Evolutionary conservation across 2,797 vertebrate species (phyloP).

Genomic region (Phrynocephalus vlangalii): DNA sequence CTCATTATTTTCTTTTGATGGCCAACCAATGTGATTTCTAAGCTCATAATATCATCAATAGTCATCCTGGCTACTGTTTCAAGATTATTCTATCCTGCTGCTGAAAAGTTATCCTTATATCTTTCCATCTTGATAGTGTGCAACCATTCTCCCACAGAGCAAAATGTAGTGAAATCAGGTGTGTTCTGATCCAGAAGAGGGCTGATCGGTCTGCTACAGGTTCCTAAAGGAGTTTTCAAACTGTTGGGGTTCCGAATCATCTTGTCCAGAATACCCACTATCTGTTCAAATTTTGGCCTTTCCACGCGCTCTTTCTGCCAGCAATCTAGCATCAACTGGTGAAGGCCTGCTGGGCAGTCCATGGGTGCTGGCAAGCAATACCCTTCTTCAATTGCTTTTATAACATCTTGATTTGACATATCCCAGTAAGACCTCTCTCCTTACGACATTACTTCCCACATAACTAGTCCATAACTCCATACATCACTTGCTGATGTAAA

Average conservation of each 20-base stretch:
- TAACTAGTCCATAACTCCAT: too few relatives aligned
- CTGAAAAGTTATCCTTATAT: conserved; percentile 98
- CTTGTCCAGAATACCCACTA: conserved; percentile 96
- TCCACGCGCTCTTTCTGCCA: conserved; percentile 98
- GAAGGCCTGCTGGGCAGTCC: conserved; percentile 97
- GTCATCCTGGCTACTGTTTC: conserved; percentile 98
- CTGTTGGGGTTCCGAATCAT: conserved; percentile 99
- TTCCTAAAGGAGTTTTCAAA: conserved; percentile 94
- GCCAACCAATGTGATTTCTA: conserved; percentile 97
- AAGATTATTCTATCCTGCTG: conserved; percentile 96
- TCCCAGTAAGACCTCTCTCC: too few relatives aligned
- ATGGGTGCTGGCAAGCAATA: conserved; percentile 97
- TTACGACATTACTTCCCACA: too few relatives aligned
- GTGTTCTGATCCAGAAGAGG: conserved; percentile 98
- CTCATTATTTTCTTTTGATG: conserved; percentile 99
- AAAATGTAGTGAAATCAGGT: conserved; percentile 95
- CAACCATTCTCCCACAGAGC: conserved; percentile 97
- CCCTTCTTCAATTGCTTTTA: conserved; percentile 98
- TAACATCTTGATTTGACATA: conserved; percentile 75
- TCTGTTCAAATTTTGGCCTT: conserved; percentile 98
- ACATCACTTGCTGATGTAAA: too few relatives aligned
- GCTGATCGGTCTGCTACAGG: conserved; percentile 96
- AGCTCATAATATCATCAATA: conserved; percentile 98
- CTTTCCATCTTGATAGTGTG: conserved; percentile 99
- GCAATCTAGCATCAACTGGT: conserved; percentile 98